A percentile compares a stretch with the other conserved stretches of the same genome.
These are phyloP conservation scores for Brachionus calyciflorus DNA, from an alignment of 1,140 invertebrate genomes.

Conservation along the genomic window DNA sequence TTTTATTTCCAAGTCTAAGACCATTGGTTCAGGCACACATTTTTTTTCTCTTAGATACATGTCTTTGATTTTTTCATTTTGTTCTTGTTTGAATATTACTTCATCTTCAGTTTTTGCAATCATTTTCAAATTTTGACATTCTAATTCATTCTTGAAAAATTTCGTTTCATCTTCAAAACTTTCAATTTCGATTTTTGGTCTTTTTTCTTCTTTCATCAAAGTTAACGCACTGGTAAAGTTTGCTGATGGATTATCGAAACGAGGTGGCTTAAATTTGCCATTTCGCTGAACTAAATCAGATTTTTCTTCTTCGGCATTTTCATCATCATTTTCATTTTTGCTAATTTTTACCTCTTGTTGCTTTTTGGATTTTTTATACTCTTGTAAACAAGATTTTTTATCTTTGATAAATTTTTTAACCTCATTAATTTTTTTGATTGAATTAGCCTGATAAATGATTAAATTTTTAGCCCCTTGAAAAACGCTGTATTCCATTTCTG, in stretches of 20 bases:
- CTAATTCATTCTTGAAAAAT: too few relatives aligned
- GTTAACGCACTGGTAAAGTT: conserved; percentile 30
- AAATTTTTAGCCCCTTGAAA: conserved; percentile 37
- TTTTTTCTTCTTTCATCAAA: conserved; percentile 19
- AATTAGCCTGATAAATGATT: conserved; percentile 35
- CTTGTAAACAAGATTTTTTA: background rate
- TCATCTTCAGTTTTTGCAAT: too few relatives aligned
- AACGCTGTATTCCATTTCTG: background rate
- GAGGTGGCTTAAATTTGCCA: background rate
- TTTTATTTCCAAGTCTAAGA: background rate
- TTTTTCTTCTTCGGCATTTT: background rate
- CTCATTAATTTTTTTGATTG: conserved; percentile 27
- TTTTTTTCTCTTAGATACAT: background rate
- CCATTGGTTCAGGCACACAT: background rate
- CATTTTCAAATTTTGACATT: too few relatives aligned
- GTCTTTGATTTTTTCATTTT: background rate
- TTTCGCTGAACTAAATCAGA: background rate
- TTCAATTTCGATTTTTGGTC: background rate
- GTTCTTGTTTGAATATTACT: background rate
- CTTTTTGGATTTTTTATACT: background rate
- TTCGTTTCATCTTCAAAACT: background rate
- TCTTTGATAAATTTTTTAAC: conserved; percentile 34
- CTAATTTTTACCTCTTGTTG: background rate
- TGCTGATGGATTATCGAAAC: background rate
- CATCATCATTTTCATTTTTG: background rate